A percentile compares a stretch with the other conserved stretches of the same genome.
phyloP scores from a whole-genome alignment of 1,140 invertebrate genomes.

The Elysia chlorotica region DNA sequence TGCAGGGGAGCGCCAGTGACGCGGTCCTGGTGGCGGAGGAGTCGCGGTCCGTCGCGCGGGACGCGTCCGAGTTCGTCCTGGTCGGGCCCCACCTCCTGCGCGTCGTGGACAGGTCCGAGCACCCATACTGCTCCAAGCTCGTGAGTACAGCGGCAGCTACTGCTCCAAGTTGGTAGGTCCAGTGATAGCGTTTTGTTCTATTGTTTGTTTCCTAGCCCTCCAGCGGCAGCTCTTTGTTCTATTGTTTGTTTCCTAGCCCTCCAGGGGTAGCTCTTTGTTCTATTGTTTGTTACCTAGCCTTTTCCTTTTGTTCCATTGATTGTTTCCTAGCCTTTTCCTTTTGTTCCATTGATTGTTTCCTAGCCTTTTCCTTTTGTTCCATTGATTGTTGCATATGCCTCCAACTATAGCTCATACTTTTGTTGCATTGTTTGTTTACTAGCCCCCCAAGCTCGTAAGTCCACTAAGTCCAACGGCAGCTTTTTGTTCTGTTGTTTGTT shows the following conservation, averaged over 20 bases:
- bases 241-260: background rate
- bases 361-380: background rate
- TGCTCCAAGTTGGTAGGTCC: background rate
- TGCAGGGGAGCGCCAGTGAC: constrained; percentile 70
- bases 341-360: background rate
- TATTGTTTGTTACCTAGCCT: background rate
- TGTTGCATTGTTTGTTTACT: background rate
- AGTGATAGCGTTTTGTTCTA: background rate
- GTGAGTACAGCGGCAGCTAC: too few species aligned
- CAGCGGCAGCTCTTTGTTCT: background rate
- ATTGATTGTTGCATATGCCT: background rate
- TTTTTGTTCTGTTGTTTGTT: background rate
- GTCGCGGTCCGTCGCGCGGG: constrained; percentile 71
- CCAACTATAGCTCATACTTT: too few species aligned
- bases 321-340: background rate
- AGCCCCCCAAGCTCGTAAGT: background rate
- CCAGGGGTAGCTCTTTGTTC: background rate
- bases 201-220: background rate
- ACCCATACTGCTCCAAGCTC: constrained; percentile 76
- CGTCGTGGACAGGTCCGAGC: constrained; percentile 89
- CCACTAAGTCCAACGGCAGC: background rate
- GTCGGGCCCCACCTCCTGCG: constrained; percentile 94
- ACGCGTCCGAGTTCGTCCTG: constrained; percentile 95
- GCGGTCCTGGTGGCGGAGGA: background rate
- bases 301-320: background rate